Evolutionary conservation across 2,888 invertebrate genomes (phyloP).

Genomic region (Asteroscopus sphinx): DNA sequence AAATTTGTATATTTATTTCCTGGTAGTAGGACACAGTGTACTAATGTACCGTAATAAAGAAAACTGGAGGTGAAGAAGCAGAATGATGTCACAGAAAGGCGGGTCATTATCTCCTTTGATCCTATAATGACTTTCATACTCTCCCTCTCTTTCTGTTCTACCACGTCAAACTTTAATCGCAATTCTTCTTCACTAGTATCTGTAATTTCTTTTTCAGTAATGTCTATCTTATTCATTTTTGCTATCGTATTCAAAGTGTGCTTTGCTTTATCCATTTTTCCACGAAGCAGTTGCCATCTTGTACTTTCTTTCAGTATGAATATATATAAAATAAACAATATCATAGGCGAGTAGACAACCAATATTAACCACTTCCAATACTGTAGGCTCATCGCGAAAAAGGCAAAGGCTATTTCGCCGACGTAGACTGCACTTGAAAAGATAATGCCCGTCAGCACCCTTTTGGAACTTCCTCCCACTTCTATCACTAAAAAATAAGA

Average conservation of each 20-base stretch:
- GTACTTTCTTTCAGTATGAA: conserved; percentile 75
- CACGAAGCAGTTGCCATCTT: conserved; percentile 79
- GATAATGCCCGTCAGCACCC: conserved; percentile 76
- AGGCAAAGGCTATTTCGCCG: conserved; percentile 78
- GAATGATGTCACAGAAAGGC: conserved; percentile 72
- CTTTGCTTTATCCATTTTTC: conserved; percentile 72
- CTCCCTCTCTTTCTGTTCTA: conserved; percentile 73
- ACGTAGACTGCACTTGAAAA: conserved; percentile 78
- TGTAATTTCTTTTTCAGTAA: conserved; percentile 70
- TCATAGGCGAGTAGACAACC: conserved; percentile 72
- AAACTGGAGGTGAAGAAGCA: conserved; percentile 81
- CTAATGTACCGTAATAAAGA: conserved; percentile 76
- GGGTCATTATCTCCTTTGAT: conserved; percentile 77
- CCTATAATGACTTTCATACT: conserved; percentile 71
- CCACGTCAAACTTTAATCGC: conserved; percentile 69
- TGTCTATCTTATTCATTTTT: conserved; percentile 71
- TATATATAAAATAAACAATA: conserved; percentile 69
- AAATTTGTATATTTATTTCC: conserved; percentile 82
- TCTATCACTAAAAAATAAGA: conserved; percentile 82
- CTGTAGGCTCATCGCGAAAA: conserved; percentile 73
- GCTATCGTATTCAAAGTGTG: conserved; percentile 68
- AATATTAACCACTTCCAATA: conserved; percentile 78
- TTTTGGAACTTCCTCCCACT: conserved; percentile 78
- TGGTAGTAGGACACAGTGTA: conserved; percentile 76
- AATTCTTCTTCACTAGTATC: conserved; percentile 71